A percentile compares a stretch with the other conserved stretches of the same genome.
These are phyloP conservation scores for Ceyx cyanopectus DNA, from an alignment of 2,113 vertebrate species.

Conservation along the genomic window DNA sequence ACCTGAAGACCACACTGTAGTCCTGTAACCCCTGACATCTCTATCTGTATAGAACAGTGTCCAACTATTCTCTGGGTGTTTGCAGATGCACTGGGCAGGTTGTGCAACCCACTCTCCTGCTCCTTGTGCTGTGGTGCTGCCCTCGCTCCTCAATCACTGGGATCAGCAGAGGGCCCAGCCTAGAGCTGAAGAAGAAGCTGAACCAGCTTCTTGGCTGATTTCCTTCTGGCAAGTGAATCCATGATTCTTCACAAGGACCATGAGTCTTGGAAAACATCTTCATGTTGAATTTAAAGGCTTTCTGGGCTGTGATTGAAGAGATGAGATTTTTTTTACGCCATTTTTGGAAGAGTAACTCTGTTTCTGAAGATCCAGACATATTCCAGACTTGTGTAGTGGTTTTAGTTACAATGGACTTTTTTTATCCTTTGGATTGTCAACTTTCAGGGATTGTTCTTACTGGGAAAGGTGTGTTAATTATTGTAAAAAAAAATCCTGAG, in stretches of 20 bases:
- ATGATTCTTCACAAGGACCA: neutral
- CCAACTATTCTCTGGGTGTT: neutral
- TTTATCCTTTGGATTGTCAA: neutral
- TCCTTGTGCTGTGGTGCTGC: rapidly evolving
- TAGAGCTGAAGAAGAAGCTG: neutral
- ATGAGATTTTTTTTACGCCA: neutral
- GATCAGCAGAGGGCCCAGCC: neutral
- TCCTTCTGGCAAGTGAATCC: rapidly evolving
- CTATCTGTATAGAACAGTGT: rapidly evolving
- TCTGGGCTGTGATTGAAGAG: neutral
- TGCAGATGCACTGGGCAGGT: neutral
- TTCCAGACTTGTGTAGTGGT: neutral
- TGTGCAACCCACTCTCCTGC: neutral
- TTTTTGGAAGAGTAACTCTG: neutral
- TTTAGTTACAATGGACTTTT: neutral
- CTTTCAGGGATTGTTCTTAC: neutral
- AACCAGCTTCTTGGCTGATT: neutral
- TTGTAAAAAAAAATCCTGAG: neutral
- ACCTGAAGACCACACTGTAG: neutral
- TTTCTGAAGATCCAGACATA: neutral
- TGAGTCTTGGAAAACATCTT: neutral
- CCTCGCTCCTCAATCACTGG: neutral
- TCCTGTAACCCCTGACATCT: neutral
- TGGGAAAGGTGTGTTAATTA: neutral
- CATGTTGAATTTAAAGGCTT: neutral